Base-by-base conservation (phyloP, 2,797 vertebrate species). In the Acrocephalus scirpaceus region DNA sequence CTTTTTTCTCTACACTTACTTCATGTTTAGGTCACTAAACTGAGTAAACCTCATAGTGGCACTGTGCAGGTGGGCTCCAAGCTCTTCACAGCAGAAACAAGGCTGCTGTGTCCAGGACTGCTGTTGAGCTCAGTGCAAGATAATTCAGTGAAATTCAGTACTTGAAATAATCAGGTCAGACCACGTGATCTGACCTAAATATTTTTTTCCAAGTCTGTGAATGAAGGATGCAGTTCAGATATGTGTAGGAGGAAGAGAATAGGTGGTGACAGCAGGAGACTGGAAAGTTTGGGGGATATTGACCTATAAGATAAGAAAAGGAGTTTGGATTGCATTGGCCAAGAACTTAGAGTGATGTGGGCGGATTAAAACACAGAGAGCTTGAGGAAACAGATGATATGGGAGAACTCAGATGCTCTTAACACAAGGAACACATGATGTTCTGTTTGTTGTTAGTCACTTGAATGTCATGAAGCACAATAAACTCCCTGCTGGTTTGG, bases 141-240 rank as follows among this genome's bases (percentile, higher is more conserved):
- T 88, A 86, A 72, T 62, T 84, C 40, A 36, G 48, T 93, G 92
- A 95, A 92, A 90, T 92, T 84, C 57, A 85, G 66, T 50, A 66
- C 73, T 66, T 61, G 56, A 58, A 83, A 76, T 91, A 93, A 92
- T 75, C 66, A 64, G 92, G 92, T 96, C 87, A 93, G 80, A 76
- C 70, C 70, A 47, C 14, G 2, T 58, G 62, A 78, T 90, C 79
- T 96, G 88, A 93, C 92, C 92, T 93, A 85, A 84, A 65, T 92
- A 38, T 71, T 87, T 90, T 87, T 93, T 88, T 67, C 60, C 5
- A 20, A 88, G 60, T 73, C 62, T 82, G 21, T 92, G 82, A 92
- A 72, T 83, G 84, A 94, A 44, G 21, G 38, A 75, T 86, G 72
- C 36, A 27, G 76, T 79, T 96, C 76, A 79, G 7, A 61, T 81